Base-by-base conservation (phyloP, 1,140 invertebrate species). In the Lucilia sericata region DNA sequence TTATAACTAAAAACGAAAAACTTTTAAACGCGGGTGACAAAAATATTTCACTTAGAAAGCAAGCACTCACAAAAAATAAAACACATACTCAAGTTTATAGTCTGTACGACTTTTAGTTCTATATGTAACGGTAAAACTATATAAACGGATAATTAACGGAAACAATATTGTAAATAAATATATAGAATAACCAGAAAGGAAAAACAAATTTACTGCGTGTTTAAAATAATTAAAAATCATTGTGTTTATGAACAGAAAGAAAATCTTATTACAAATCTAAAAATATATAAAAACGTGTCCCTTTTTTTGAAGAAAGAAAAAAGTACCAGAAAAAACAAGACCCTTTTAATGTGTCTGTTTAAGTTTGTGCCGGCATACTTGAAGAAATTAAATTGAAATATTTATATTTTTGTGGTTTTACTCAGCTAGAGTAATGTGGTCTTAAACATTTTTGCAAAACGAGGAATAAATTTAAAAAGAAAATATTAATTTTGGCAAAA, bases 401-500 rank as follows among this genome's bases (percentile, higher is more conserved):
- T 49, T 49, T 49, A 55, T 13, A n/a, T 12, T 55, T 55, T 25
- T 70, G 21, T 70, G 19, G 2, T 70, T 70, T 70, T 70, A 9
- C 19, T 42, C 42, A 3, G 21, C 10, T 70, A 3, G 9, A 70
- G 65, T 70, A 70, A 70, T 70, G 21, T 21, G 21, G 5, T n/a
- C 65, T 12, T 70, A 70, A 70, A n/a, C 1, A 3, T 25, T 2
- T 21, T 21, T 70, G 8, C 51, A 60, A 60, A 60, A 60, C 13
- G 55, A 60, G n/a, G 14, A 17, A 60, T n/a, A 60, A 60, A n/a
- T 1, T n/a, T n/a, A 60, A 17, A 60, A 42, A n/a, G 14, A 70
- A 70, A 80, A 80, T 80, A 80, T 80, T 51, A 49, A 17, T 25
- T 12, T 80, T 80, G 76, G 76, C 76, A 80, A 19, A 10, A 9